phyloP scores from a whole-genome alignment of 2,113 vertebrate species.

The Tenebrosternarchus preto region DNA sequence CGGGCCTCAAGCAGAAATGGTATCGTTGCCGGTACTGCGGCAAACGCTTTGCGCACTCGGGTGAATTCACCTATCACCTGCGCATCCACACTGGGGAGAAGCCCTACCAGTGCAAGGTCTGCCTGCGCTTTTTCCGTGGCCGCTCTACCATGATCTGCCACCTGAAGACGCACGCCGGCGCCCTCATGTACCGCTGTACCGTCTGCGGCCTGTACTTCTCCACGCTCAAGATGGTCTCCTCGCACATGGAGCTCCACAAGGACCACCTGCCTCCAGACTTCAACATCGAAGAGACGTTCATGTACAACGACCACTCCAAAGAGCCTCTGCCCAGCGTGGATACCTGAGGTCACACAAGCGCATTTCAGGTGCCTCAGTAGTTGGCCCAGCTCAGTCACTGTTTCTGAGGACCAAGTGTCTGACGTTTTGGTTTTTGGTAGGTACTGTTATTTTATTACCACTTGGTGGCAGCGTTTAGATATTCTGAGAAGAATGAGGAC shows the following conservation, averaged over 20 bases:
- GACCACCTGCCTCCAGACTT: conserved; percentile 92
- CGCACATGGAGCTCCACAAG: conserved; percentile 92
- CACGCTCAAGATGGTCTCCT: conserved; percentile 95
- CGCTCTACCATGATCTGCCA: conserved; percentile 99
- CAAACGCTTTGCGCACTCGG: conserved; percentile 94
- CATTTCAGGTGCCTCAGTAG: neutral
- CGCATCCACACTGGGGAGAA: conserved; percentile 97
- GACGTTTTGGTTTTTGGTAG: neutral
- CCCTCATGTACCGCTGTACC: conserved; percentile 97
- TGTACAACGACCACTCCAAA: conserved; percentile 98
- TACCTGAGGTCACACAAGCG: conserved; percentile 71
- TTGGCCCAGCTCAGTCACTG: neutral
- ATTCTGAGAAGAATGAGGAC: neutral
- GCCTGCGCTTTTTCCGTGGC: conserved; percentile 94
- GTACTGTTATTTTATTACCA: conserved; percentile 47
- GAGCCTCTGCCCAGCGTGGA: conserved; percentile 83
- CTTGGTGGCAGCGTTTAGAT: conserved; percentile 58
- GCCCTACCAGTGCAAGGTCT: conserved; percentile 98
- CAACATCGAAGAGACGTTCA: conserved; percentile 98
- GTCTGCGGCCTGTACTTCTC: conserved; percentile 95
- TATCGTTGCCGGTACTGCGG: conserved; percentile 96
- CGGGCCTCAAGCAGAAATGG: conserved; percentile 82
- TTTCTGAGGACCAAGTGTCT: conserved; percentile 6
- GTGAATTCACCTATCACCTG: conserved; percentile 96
- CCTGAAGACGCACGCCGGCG: conserved; percentile 95